These are phyloP conservation scores for Solenopsis fugax DNA, from an alignment of 1,140 invertebrate species.

Conservation along the genomic window DNA sequence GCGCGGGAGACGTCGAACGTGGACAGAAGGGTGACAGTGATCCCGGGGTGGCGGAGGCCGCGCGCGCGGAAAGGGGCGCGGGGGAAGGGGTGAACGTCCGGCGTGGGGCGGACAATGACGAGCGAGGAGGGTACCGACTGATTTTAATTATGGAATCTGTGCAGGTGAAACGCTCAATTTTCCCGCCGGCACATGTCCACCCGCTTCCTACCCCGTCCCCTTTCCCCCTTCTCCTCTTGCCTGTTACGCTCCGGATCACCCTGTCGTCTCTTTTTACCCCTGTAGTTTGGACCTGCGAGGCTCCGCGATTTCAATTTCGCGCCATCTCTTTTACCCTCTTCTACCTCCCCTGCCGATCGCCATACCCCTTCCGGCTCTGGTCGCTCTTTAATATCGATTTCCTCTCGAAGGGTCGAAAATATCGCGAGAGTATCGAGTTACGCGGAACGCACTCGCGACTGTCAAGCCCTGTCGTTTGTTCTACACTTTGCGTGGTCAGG, in stretches of 20 bases:
- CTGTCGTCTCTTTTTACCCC: conserved; percentile 3
- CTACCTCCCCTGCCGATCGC: neutral
- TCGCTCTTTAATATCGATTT: conserved; percentile 61
- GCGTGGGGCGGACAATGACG: conserved; percentile 69
- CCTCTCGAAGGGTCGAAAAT: conserved; percentile 54
- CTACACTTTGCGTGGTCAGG: conserved; percentile 5
- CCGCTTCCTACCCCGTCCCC: neutral
- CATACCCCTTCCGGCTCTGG: neutral
- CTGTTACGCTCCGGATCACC: neutral
- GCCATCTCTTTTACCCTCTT: conserved; percentile 29
- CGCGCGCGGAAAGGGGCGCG: neutral
- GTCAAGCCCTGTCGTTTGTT: conserved; percentile 52
- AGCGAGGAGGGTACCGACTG: conserved; percentile 63
- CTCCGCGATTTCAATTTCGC: conserved; percentile 51
- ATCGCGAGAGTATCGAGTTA: conserved; percentile 58
- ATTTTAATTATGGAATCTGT: conserved; percentile 82
- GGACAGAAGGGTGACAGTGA: conserved; percentile 58
- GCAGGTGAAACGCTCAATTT: conserved; percentile 72
- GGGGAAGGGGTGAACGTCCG: conserved; percentile 24
- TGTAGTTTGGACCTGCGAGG: neutral
- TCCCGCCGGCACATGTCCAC: conserved; percentile 59
- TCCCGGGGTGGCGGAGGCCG: neutral
- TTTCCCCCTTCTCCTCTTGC: neutral
- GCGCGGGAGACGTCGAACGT: conserved; percentile 60
- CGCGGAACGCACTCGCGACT: conserved; percentile 42